Base-by-base conservation (phyloP, 2,797 vertebrate genomes). In the Notamacropus eugenii region DNA sequence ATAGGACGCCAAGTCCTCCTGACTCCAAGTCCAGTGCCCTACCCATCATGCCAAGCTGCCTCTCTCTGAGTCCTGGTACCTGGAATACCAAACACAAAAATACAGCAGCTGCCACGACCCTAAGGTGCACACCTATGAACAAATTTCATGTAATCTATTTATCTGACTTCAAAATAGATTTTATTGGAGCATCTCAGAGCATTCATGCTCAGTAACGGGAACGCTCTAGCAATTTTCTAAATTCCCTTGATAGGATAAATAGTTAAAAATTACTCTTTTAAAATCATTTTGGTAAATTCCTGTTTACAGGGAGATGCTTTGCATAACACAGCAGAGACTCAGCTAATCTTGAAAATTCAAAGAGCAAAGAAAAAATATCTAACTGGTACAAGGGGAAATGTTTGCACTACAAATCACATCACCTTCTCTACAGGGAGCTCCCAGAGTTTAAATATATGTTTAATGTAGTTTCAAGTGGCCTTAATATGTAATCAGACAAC, bases 81-180 rank as follows among this genome's bases (percentile, higher is more conserved):
- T 82, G 40, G 40, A 10, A 16, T 10, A 46, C 74, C 74, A 27
- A 46, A 46, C 22, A 82, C 74, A 82, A 46, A 82, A 82, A 82
- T 24, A 46, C 40, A 82, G 40, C 13, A 19, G 52, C 94, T 59
- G 34, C 54, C 34, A 11, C 9, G 93, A 90, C 93, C 92, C 95
- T 52, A 34, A 91, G 96, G 90, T 11, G 1, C 90, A 0, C 0
- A 10, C 82, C 56, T 93, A 93, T 56, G 95, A 96, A 96, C 90
- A 24, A 1, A 91, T 92, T 96, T 96, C 93, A 87, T 19, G 40
- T 91, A 93, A 62, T 52, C 19, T 56, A 82, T 98, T 97, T 95
- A 98, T 94, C 27, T 95, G 92, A 58, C 92, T 96, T 97, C 40
- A 50, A 97, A 93, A 62, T 29, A n/a, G 34, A 12, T 94, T 97